Evolutionary conservation across 2,113 vertebrate genomes (phyloP).

Genomic region (Paratilapia polleni): DNA sequence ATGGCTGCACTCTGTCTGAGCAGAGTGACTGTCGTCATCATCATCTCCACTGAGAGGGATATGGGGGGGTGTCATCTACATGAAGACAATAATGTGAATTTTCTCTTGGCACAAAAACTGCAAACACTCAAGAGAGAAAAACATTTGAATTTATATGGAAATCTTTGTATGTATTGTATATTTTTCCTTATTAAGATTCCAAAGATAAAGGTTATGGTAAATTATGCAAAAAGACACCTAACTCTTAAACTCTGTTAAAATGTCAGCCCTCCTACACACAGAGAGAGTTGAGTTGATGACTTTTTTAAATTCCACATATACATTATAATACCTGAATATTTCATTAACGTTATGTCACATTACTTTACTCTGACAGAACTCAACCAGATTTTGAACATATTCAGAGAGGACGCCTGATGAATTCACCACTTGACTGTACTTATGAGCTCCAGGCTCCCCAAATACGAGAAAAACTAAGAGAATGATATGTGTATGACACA

Average conservation of each 20-base stretch:
- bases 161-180: background rate
- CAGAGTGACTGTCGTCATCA: background rate
- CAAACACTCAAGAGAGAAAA: background rate
- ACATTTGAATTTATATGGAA: background rate
- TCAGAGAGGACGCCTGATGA: background rate
- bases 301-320: background rate
- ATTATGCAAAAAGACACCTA: background rate
- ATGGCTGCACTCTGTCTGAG: slow-evolving; percentile 31
- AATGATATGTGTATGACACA: background rate
- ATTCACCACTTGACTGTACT: background rate
- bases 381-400: background rate
- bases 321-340: background rate
- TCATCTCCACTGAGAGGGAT: slow-evolving; percentile 1
- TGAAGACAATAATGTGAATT: background rate
- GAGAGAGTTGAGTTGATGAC: background rate
- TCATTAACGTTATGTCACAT: background rate
- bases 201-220: background rate
- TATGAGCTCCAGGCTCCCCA: background rate
- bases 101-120: background rate
- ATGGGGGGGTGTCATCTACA: background rate
- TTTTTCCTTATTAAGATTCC: background rate
- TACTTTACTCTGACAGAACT: background rate
- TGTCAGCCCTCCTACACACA: background rate
- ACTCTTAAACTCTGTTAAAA: background rate
- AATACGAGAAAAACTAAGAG: background rate